Percentiles rank a stretch among this genome's conserved stretches.
phyloP scores from a whole-genome alignment of 2,888 invertebrate genomes.

The Dascillus cervinus region DNA sequence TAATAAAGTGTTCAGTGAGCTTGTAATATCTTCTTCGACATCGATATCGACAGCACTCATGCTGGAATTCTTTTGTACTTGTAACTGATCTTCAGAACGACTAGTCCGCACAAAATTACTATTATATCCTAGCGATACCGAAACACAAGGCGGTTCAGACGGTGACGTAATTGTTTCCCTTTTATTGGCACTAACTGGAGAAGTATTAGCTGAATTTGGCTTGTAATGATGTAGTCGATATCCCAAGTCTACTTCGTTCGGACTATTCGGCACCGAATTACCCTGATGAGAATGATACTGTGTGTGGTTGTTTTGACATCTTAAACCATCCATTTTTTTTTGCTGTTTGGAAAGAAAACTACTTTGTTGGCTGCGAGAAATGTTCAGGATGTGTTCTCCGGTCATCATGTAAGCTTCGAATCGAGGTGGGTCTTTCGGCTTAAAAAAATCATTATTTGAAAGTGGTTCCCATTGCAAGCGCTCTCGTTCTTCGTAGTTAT shows the following conservation, averaged over 20 bases:
- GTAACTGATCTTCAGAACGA: constrained; percentile 86
- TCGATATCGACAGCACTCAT: constrained; percentile 85
- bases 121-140: constrained; percentile 14
- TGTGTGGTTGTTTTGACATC: constrained; percentile 48
- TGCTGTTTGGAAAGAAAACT: constrained; percentile 53
- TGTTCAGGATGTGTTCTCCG: constrained; percentile 89
- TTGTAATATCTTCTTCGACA: constrained; percentile 88
- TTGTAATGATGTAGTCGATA: constrained; percentile 34
- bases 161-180: constrained; percentile 36
- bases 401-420: constrained; percentile 98
- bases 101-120: constrained; percentile 70
- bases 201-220: constrained; percentile 46
- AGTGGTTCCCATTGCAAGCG: constrained; percentile 49
- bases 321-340: constrained; percentile 47
- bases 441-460: constrained; percentile 35
- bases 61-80: constrained; percentile 68
- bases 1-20: constrained; percentile 83
- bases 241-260: constrained; percentile 57
- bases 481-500: constrained; percentile 44
- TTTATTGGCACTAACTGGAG: constrained; percentile 48
- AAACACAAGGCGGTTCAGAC: constrained; percentile 17
- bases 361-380: constrained; percentile 69
- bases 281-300: constrained; percentile 41
- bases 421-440: constrained; percentile 40
- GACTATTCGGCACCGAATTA: constrained; percentile 65